phyloP scores from a whole-genome alignment of 2,888 invertebrate species.

The Leucophora obtusa region DNA sequence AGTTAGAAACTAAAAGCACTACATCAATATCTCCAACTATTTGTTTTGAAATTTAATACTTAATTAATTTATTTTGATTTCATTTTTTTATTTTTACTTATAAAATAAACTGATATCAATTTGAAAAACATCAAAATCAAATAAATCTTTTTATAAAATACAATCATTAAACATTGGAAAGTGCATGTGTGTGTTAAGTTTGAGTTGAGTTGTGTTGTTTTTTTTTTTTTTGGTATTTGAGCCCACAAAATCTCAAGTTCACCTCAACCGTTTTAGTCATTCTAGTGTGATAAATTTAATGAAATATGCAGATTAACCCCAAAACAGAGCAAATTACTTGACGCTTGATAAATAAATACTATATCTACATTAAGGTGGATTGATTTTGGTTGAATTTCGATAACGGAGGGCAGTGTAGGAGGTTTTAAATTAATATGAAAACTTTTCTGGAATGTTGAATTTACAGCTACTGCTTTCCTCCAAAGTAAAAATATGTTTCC shows the following conservation, averaged over 20 bases:
- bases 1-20: neutral
- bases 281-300: conserved; percentile 38
- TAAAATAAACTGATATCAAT: neutral
- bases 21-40: neutral
- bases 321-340: conserved; percentile 24
- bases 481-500: too few relatives aligned
- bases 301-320: conserved; percentile 43
- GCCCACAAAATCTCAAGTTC: conserved; percentile 52
- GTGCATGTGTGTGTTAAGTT: neutral
- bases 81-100: neutral
- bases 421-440: too few relatives aligned
- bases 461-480: too few relatives aligned
- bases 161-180: neutral
- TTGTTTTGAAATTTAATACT: neutral
- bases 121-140: neutral
- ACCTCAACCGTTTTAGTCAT: conserved; percentile 52
- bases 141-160: neutral
- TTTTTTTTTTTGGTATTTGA: neutral
- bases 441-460: too few relatives aligned
- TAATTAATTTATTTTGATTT: neutral
- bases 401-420: too few relatives aligned
- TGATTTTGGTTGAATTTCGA: too few relatives aligned
- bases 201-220: too few relatives aligned
- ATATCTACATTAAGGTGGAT: too few relatives aligned
- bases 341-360: neutral